Percentiles rank a stretch among this genome's conserved stretches.
phyloP scores from a whole-genome alignment of 2,797 vertebrate genomes.

The Alfaro cultratus region DNA sequence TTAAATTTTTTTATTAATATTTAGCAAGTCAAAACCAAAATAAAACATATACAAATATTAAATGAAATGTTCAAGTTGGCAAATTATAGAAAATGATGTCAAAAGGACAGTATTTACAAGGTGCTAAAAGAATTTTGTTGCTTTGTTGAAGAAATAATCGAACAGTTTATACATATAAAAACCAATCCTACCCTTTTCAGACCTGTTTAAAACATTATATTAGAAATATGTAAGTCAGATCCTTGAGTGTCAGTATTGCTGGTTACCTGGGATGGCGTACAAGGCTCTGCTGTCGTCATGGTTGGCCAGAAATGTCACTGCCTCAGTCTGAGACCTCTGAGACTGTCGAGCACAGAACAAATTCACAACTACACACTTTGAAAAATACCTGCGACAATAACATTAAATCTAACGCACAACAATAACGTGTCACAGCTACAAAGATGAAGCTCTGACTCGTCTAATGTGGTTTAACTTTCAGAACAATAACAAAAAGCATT shows the following conservation, averaged over 20 bases:
- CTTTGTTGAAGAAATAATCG: background rate
- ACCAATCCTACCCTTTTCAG: background rate
- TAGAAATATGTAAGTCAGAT: background rate
- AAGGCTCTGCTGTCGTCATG: conserved; percentile 98
- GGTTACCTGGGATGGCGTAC: conserved; percentile 94
- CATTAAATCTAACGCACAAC: background rate
- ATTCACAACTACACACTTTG: conserved; percentile 1
- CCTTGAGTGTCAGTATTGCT: background rate
- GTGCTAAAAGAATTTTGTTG: background rate
- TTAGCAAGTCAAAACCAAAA: background rate
- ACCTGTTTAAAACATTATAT: background rate
- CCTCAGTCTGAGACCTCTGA: conserved; percentile 98
- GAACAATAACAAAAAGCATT: background rate
- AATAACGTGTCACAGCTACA: background rate
- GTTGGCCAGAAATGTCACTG: conserved; percentile 97
- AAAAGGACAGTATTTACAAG: background rate
- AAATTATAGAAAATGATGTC: background rate
- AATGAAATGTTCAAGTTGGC: background rate
- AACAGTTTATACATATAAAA: background rate
- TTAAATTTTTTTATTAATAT: background rate
- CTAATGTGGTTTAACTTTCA: background rate
- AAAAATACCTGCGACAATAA: background rate
- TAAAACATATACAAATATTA: background rate
- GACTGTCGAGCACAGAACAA: conserved; percentile 80
- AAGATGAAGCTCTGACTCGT: background rate